Evolutionary conservation across 2,113 vertebrate species (phyloP).

Genomic region (Percina caprodes): DNA sequence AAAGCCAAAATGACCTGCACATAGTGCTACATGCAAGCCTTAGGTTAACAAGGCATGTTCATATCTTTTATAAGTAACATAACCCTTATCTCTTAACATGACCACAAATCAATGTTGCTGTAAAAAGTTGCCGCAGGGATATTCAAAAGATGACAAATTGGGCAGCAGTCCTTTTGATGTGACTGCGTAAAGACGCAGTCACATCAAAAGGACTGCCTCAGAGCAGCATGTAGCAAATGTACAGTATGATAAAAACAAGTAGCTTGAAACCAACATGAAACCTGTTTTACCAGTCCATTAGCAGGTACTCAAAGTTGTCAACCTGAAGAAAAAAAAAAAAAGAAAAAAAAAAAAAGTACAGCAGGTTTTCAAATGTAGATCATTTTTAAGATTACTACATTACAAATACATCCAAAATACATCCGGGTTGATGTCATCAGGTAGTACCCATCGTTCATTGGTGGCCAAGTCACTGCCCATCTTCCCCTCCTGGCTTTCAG

Average conservation of each 20-base stretch:
- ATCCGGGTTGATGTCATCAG: too few species aligned
- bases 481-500: too few species aligned
- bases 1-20: not conserved
- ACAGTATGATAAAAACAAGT: constrained; percentile 29
- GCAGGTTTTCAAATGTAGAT: not conserved
- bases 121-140: constrained; percentile 38
- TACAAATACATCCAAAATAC: too few species aligned
- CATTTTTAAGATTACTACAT: not conserved
- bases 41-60: not conserved
- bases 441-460: too few species aligned
- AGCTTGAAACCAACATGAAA: constrained; percentile 18
- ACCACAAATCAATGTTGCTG: constrained; percentile 7
- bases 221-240: constrained; percentile 10
- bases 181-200: constrained; percentile 15
- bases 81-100: constrained; percentile 20
- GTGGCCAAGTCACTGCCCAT: too few species aligned
- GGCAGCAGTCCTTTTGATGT: too few species aligned
- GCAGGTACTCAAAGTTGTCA: too few species aligned
- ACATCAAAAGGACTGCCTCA: constrained; percentile 53
- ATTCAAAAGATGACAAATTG: constrained; percentile 40
- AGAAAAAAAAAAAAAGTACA: too few species aligned
- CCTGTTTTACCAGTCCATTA: not conserved
- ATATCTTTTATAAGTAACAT: constrained; percentile 23
- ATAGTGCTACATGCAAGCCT: constrained; percentile 14
- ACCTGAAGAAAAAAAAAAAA: too few species aligned